phyloP scores from a whole-genome alignment of 2,888 invertebrate genomes.

The Eustalomyia histrio region DNA sequence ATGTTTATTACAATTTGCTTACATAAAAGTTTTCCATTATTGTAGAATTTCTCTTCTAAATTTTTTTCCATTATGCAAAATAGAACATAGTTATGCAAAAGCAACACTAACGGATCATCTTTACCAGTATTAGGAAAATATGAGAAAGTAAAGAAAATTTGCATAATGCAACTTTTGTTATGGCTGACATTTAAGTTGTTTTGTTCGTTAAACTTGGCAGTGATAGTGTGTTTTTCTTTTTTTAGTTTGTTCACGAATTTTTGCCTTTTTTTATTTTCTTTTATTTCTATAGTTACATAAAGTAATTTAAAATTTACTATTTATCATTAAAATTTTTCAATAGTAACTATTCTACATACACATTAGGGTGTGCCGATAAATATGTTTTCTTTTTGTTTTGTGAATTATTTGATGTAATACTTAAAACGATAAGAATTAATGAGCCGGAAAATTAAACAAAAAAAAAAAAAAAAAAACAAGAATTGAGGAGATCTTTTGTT shows the following conservation, averaged over 20 bases:
- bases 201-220: slow-evolving; percentile 16
- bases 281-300: slow-evolving; percentile 6
- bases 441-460: too few relatives aligned
- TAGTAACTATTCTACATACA: too few relatives aligned
- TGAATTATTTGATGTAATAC: too few relatives aligned
- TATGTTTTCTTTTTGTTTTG: too few relatives aligned
- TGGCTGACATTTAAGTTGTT: slow-evolving; percentile 26
- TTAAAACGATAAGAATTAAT: too few relatives aligned
- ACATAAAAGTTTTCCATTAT: slow-evolving; percentile 8
- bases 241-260: background rate
- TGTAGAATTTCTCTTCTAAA: background rate
- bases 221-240: background rate
- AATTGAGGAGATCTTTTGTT: too few relatives aligned
- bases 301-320: slow-evolving; percentile 21
- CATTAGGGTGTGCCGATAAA: too few relatives aligned
- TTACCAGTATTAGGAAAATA: too few relatives aligned
- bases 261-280: background rate
- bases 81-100: background rate
- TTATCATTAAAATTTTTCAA: too few relatives aligned
- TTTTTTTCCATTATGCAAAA: background rate
- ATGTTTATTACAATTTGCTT: background rate
- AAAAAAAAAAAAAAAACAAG: too few relatives aligned
- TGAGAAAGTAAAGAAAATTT: slow-evolving; percentile 15
- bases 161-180: slow-evolving; percentile 48
- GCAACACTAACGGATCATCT: background rate